These are phyloP conservation scores for Mico argentatus DNA, from an alignment of 2,797 vertebrate species.

Conservation along the genomic window DNA sequence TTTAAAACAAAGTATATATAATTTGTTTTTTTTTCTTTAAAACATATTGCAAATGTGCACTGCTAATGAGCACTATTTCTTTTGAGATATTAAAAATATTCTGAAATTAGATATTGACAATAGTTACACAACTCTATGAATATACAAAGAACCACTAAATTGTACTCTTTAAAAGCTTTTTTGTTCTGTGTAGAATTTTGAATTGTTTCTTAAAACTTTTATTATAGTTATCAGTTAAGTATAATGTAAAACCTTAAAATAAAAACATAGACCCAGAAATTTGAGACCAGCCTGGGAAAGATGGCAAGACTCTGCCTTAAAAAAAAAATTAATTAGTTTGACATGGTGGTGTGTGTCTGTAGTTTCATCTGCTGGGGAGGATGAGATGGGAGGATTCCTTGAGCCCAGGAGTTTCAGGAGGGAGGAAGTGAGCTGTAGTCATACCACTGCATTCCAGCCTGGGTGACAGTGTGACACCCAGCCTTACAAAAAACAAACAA, in stretches of 20 bases:
- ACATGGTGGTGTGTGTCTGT: too few relatives aligned
- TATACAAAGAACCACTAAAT: neutral
- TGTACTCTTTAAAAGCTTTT: neutral
- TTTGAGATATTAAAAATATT: neutral
- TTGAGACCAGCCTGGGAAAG: too few relatives aligned
- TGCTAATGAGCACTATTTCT: neutral
- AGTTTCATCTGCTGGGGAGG: too few relatives aligned
- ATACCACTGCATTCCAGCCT: too few relatives aligned
- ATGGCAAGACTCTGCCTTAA: too few relatives aligned
- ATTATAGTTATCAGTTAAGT: neutral
- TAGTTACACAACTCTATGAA: neutral
- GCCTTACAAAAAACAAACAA: too few relatives aligned
- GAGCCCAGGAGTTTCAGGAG: too few relatives aligned
- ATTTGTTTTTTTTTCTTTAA: neutral
- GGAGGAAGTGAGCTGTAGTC: too few relatives aligned
- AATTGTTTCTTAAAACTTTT: slow-evolving; percentile 7
- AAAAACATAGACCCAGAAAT: neutral
- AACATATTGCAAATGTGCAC: neutral
- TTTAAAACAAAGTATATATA: neutral
- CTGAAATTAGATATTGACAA: neutral
- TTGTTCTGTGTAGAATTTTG: neutral
- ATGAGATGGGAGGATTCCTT: too few relatives aligned
- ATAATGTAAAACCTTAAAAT: neutral
- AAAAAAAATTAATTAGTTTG: too few relatives aligned
- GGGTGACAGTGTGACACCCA: too few relatives aligned